Percentiles rank a stretch among this genome's conserved stretches.
phyloP scores from a whole-genome alignment of 92 coral and sea anemone species.

The Meandrina meandrites region DNA sequence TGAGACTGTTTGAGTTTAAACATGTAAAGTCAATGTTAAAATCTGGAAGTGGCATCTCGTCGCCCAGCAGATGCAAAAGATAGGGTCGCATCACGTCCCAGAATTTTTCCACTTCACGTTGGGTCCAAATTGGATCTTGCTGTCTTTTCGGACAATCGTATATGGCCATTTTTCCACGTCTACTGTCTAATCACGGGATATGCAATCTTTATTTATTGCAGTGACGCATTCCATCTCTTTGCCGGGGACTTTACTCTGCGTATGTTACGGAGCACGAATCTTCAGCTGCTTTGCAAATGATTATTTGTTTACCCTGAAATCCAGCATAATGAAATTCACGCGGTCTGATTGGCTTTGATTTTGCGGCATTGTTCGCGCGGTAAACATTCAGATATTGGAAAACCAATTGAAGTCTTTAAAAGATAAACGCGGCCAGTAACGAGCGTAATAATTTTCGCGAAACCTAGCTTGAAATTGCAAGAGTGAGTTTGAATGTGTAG shows the following conservation, averaged over 20 bases:
- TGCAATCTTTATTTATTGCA: not conserved
- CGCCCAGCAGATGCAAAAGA: conserved; percentile 48
- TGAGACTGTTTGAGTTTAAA: conserved; percentile 17
- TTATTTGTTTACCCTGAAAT: conserved; percentile 11
- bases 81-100: conserved; percentile 61
- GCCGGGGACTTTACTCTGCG: not conserved
- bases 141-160: conserved; percentile 36
- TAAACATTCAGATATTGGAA: not conserved
- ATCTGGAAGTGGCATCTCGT: conserved; percentile 54
- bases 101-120: conserved; percentile 51
- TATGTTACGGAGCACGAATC: not conserved
- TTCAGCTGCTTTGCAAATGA: not conserved
- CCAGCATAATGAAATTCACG: not conserved
- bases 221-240: not conserved
- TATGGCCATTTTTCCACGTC: conserved; percentile 17
- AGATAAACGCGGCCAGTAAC: not conserved
- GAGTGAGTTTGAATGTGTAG: too few relatives aligned
- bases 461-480: too few relatives aligned
- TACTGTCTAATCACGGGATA: not conserved
- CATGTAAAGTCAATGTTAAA: conserved; percentile 41
- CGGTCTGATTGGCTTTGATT: not conserved
- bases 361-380: not conserved
- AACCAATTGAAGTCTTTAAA: not conserved
- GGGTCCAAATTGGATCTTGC: conserved; percentile 59
- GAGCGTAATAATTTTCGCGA: not conserved